A percentile compares a stretch with the other conserved stretches of the same genome.
These are phyloP conservation scores for Tarsius wallacei DNA, from an alignment of 2,797 vertebrate species.

Conservation along the genomic window DNA sequence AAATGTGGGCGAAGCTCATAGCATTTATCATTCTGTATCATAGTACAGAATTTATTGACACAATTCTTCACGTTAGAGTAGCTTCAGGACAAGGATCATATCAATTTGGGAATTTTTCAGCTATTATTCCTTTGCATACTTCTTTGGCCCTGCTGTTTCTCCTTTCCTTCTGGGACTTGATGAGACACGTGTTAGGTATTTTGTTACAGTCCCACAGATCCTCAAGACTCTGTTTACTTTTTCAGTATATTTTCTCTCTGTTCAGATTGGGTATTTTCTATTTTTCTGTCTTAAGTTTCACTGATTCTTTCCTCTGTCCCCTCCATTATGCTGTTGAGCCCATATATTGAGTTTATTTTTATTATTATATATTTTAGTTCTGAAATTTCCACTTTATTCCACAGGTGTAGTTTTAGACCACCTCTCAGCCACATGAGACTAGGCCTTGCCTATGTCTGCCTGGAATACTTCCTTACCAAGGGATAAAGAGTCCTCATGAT, in stretches of 20 bases:
- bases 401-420: not conserved
- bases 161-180: slow-evolving; percentile 35
- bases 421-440: not conserved
- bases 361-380: slow-evolving; percentile 57
- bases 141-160: slow-evolving; percentile 24
- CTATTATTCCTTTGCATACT: slow-evolving; percentile 56
- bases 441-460: not conserved
- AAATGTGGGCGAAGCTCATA: slow-evolving; percentile 43
- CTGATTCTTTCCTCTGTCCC: slow-evolving; percentile 44
- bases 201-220: not conserved
- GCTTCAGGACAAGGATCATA: slow-evolving; percentile 37
- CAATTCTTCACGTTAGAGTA: slow-evolving; percentile 31
- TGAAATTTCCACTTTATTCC: slow-evolving; percentile 58
- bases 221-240: not conserved
- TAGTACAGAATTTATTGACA: slow-evolving; percentile 49
- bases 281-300: slow-evolving; percentile 46
- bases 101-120: slow-evolving; percentile 59
- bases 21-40: slow-evolving; percentile 38
- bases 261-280: slow-evolving; percentile 38
- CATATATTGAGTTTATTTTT: not conserved
- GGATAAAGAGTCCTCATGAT: not conserved
- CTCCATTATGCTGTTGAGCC: slow-evolving; percentile 43
- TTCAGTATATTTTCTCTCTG: slow-evolving; percentile 1
- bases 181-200: slow-evolving; percentile 7
- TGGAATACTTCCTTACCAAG: not conserved